Percentiles rank a stretch among this genome's conserved stretches.
Evolutionary conservation across 2,113 vertebrate species (phyloP).

Genomic region (Zapornia atra): DNA sequence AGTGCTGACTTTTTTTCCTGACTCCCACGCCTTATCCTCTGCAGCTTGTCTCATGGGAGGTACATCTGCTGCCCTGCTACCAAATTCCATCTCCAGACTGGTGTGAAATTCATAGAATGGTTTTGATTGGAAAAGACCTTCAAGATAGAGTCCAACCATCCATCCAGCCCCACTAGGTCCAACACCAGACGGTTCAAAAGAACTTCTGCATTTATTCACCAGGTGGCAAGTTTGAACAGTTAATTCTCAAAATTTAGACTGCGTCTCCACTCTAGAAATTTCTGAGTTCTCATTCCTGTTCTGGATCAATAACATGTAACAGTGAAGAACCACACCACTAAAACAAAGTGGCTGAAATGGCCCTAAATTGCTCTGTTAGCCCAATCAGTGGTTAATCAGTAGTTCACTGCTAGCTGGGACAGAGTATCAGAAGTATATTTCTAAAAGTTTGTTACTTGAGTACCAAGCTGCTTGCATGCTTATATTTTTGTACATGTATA

Average conservation of each 20-base stretch:
- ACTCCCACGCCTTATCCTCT: not conserved
- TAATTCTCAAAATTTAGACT: not conserved
- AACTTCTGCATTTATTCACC: not conserved
- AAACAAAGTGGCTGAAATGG: not conserved
- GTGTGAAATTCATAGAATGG: not conserved
- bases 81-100: not conserved
- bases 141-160: no score
- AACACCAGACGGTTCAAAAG: not conserved
- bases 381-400: not conserved
- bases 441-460: not conserved
- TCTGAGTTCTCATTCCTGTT: not conserved
- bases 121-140: no score
- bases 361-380: not conserved
- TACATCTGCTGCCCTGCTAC: not conserved
- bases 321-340: not conserved
- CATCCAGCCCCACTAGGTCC: no score
- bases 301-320: not conserved
- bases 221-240: not conserved
- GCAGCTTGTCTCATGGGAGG: not conserved
- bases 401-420: not conserved
- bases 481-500: not conserved
- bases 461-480: not conserved
- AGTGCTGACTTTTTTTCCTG: not conserved
- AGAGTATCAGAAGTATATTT: not conserved
- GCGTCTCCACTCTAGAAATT: not conserved